Evolutionary conservation across 2,797 vertebrate species (phyloP).

Genomic region (Sylvia borin): DNA sequence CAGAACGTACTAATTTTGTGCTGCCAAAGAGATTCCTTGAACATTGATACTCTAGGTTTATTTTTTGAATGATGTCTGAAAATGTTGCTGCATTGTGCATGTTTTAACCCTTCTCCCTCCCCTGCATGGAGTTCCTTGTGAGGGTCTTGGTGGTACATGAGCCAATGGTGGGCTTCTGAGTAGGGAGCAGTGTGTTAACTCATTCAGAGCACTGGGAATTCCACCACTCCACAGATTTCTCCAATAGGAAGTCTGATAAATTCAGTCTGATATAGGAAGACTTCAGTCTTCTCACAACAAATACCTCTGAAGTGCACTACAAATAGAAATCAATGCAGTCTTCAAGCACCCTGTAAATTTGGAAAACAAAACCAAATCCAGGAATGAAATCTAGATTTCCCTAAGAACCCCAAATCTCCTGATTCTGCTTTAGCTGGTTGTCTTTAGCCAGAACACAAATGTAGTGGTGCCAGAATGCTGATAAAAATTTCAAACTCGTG

Average conservation of each 20-base stretch:
- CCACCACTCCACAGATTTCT: background rate
- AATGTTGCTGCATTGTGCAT: conserved; percentile 85
- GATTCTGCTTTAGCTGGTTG: background rate
- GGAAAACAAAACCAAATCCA: background rate
- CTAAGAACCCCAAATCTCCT: background rate
- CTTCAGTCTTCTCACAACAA: background rate
- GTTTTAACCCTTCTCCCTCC: conserved; percentile 82
- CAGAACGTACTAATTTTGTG: conserved; percentile 89
- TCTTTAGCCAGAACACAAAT: background rate
- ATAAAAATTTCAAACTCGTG: background rate
- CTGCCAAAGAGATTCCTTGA: conserved; percentile 63
- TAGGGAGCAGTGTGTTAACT: background rate
- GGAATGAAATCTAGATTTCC: background rate
- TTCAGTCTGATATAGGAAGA: background rate
- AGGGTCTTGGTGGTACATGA: conserved; percentile 47
- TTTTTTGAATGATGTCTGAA: conserved; percentile 74
- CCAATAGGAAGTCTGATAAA: background rate
- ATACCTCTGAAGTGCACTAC: background rate
- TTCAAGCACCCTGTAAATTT: background rate
- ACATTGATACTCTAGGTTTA: conserved; percentile 53
- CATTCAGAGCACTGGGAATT: background rate
- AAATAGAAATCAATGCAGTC: background rate
- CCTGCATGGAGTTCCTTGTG: conserved; percentile 82
- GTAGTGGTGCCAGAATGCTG: background rate
- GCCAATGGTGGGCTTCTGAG: background rate